Evolutionary conservation across 92 coral and sea anemone species (phyloP).

Genomic region (Bergia sp.): DNA sequence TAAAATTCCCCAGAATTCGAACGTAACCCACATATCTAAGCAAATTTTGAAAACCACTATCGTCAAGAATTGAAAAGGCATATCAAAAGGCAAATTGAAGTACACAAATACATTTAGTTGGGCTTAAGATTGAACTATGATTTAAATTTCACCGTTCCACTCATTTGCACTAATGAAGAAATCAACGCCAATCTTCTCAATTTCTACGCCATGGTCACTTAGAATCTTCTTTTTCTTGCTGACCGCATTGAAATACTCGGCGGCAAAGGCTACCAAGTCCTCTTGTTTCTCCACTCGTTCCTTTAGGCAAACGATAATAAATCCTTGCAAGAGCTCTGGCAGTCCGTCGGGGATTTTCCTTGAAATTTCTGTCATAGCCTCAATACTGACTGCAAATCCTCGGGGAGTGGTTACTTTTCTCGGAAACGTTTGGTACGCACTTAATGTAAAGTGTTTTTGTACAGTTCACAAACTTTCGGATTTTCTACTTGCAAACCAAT

Average conservation of each 20-base stretch:
- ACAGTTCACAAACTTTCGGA: neutral
- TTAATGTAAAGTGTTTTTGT: neutral
- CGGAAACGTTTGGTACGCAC: neutral
- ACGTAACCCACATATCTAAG: no score
- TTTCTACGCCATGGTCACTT: constrained; percentile 75
- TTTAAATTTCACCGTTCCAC: constrained; percentile 74
- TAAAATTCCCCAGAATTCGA: no score
- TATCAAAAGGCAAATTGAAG: neutral
- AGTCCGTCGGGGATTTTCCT: constrained; percentile 80
- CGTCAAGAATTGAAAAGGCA: no score
- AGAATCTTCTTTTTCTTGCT: constrained; percentile 59
- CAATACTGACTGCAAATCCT: neutral
- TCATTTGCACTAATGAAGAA: constrained; percentile 68
- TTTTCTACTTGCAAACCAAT: neutral
- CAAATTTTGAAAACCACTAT: no score
- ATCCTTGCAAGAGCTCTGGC: constrained; percentile 89
- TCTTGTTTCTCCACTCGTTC: constrained; percentile 75
- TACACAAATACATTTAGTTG: no score
- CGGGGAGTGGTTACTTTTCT: neutral
- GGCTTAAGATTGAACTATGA: neutral
- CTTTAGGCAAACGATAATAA: constrained; percentile 76
- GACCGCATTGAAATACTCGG: constrained; percentile 71
- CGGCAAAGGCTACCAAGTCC: constrained; percentile 75
- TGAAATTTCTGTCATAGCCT: constrained; percentile 45
- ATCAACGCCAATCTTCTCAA: constrained; percentile 72